These are phyloP conservation scores for Zaprionus africanus DNA, from an alignment of 1,140 invertebrate species.

Conservation along the genomic window DNA sequence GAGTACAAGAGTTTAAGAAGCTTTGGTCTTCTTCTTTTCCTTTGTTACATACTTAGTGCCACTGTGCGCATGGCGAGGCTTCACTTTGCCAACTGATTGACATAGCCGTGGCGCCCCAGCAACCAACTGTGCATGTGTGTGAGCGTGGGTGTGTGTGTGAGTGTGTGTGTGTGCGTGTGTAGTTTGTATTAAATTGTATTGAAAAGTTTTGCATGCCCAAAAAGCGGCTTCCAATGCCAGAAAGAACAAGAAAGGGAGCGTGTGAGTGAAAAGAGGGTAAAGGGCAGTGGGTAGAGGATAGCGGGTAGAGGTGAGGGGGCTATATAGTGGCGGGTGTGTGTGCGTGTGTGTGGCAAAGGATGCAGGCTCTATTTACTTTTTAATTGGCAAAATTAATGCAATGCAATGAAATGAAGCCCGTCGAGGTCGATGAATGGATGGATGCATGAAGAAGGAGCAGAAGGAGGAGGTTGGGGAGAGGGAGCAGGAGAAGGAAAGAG, in stretches of 20 bases:
- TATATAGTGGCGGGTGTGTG: not conserved
- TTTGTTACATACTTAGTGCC: too few species aligned
- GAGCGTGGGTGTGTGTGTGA: not conserved
- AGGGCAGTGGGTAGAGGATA: not conserved
- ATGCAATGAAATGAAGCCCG: conserved; percentile 80
- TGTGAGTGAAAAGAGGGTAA: not conserved
- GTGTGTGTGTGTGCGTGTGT: conserved; percentile 17
- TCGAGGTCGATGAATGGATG: conserved; percentile 25
- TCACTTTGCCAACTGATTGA: conserved; percentile 43
- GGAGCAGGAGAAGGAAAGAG: not conserved
- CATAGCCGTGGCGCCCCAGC: conserved; percentile 16
- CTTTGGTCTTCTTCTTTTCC: too few species aligned
- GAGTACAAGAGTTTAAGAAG: too few species aligned
- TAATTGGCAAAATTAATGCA: conserved; percentile 83
- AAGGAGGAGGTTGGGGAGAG: not conserved
- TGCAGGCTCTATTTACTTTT: conserved; percentile 82
- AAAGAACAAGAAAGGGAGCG: not conserved
- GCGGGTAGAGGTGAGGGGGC: not conserved
- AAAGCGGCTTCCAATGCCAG: conserved; percentile 20
- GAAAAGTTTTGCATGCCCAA: conserved; percentile 62
- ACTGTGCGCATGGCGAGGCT: conserved; percentile 20
- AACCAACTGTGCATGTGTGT: conserved; percentile 7
- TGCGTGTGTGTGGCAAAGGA: conserved; percentile 52
- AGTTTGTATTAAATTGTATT: conserved; percentile 73
- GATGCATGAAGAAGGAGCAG: not conserved